Conservation (phyloP, 2,797 vertebrate genomes). For the Clarias platycephalus region DNA sequence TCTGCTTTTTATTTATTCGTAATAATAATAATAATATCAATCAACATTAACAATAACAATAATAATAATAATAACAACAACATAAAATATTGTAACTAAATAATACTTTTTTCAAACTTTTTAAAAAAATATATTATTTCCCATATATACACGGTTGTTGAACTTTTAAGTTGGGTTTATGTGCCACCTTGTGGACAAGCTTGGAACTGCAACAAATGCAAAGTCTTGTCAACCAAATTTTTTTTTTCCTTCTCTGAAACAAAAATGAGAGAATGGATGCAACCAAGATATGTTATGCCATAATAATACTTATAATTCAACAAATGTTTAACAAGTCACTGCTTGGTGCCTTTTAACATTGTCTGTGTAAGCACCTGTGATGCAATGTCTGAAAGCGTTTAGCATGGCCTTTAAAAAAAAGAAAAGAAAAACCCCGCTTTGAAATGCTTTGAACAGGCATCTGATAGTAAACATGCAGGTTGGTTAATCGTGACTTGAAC, state of each 20-base stretch:
- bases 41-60: background rate
- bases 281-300: background rate
- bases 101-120: too few relatives aligned
- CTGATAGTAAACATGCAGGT: background rate
- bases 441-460: background rate
- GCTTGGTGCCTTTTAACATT: background rate
- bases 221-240: background rate
- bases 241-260: background rate
- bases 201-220: background rate
- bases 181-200: conserved; percentile 3
- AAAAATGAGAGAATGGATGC: background rate
- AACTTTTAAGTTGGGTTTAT: background rate
- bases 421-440: too few relatives aligned
- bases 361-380: background rate
- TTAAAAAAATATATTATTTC: too few relatives aligned
- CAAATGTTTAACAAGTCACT: background rate
- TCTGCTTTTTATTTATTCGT: too few relatives aligned
- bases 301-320: background rate
- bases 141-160: background rate
- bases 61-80: background rate
- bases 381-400: background rate
- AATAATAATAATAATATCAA: background rate
- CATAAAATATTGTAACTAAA: too few relatives aligned
- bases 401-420: background rate
- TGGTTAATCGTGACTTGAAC: background rate